Percentiles rank a stretch among this genome's conserved stretches.
These are phyloP conservation scores for Acrobasis suavella DNA, from an alignment of 2,888 invertebrate genomes.

Conservation along the genomic window DNA sequence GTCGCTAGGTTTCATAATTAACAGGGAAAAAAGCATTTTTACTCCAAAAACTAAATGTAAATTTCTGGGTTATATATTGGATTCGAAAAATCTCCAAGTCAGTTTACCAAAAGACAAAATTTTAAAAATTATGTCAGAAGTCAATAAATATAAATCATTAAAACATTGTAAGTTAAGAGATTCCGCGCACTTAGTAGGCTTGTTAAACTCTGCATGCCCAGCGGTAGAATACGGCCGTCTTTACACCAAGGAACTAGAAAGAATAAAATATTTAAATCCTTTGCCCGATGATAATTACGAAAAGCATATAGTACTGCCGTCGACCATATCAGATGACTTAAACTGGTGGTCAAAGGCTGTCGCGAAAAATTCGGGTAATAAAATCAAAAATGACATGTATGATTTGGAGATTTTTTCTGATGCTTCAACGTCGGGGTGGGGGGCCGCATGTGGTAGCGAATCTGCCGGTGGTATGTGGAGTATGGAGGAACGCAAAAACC, in stretches of 20 bases:
- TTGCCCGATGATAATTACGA: too few relatives aligned
- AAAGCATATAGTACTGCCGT: not conserved
- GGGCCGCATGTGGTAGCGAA: slow-evolving; percentile 12
- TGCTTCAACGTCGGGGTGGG: slow-evolving; percentile 24
- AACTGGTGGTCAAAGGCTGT: not conserved
- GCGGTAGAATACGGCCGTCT: not conserved
- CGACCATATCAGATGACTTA: not conserved
- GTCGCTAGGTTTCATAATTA: too few relatives aligned
- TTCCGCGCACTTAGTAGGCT: not conserved
- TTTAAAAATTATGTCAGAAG: not conserved
- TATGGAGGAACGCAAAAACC: not conserved
- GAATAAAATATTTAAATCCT: too few relatives aligned
- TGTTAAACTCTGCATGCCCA: not conserved
- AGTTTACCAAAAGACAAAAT: not conserved
- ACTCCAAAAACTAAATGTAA: not conserved
- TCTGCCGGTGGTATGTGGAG: not conserved
- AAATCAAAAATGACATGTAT: not conserved
- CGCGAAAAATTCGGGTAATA: too few relatives aligned
- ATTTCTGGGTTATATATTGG: not conserved
- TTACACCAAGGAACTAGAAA: too few relatives aligned
- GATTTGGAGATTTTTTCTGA: slow-evolving; percentile 2
- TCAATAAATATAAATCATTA: not conserved
- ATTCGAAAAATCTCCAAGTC: not conserved
- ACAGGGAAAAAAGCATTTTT: not conserved
- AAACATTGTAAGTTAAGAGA: not conserved